Evolutionary conservation across 2,888 invertebrate genomes (phyloP).

Genomic region (Plagiodera versicolora): DNA sequence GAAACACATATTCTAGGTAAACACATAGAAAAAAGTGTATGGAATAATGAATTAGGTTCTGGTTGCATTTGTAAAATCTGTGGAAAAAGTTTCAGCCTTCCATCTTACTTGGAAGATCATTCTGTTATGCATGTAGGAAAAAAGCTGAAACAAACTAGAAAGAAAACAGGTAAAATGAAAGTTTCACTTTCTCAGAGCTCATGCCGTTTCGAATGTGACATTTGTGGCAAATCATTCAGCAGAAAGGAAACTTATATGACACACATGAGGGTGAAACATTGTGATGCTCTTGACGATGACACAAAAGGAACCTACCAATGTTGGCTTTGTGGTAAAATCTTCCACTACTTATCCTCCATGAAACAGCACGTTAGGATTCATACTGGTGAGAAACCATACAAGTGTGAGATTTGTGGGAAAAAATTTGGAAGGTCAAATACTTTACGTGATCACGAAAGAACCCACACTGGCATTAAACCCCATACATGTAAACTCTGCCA

Average conservation of each 20-base stretch:
- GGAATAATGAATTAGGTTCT: slow-evolving; percentile 17
- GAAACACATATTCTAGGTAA: slow-evolving; percentile 30
- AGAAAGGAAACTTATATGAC: slow-evolving; percentile 21
- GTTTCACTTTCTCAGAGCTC: not conserved
- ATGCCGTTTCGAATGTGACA: slow-evolving; percentile 13
- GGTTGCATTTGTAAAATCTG: slow-evolving; percentile 33
- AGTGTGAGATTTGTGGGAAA: slow-evolving; percentile 41
- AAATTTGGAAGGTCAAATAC: slow-evolving; percentile 39
- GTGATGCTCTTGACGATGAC: not conserved
- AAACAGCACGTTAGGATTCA: slow-evolving; percentile 39
- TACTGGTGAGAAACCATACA: slow-evolving; percentile 42
- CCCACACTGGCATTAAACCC: slow-evolving; percentile 34
- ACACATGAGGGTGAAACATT: slow-evolving; percentile 21
- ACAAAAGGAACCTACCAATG: slow-evolving; percentile 24
- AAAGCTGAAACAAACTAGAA: not conserved
- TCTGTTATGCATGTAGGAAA: not conserved
- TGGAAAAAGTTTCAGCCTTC: slow-evolving; percentile 37
- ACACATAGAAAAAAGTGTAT: slow-evolving; percentile 32
- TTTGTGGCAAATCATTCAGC: slow-evolving; percentile 26
- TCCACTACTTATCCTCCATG: slow-evolving; percentile 32
- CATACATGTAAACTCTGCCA: slow-evolving; percentile 33
- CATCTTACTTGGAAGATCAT: slow-evolving; percentile 5
- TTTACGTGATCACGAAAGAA: slow-evolving; percentile 37
- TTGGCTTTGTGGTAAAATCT: slow-evolving; percentile 27
- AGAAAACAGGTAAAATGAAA: not conserved